phyloP scores from a whole-genome alignment of 2,113 vertebrate genomes.

The Oreochromis niloticus region DNA sequence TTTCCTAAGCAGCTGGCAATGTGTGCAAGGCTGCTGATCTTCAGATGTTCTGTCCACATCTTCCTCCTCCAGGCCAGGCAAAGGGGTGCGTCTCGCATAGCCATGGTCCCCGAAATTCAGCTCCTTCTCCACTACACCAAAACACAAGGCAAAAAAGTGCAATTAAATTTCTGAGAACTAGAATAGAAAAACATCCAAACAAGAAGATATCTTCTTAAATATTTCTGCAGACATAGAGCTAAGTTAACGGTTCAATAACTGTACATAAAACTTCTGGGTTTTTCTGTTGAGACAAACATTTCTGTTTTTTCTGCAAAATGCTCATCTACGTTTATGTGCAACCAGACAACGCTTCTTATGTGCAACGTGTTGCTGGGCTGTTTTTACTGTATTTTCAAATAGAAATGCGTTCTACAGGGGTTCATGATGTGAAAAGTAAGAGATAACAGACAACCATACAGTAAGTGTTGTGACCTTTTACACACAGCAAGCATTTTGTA shows the following conservation, averaged over 20 bases:
- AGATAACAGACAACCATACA: background rate
- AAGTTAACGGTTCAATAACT: background rate
- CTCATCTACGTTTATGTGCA: background rate
- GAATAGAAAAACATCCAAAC: background rate
- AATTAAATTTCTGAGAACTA: background rate
- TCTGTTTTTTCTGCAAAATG: background rate
- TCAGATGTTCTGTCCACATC: constrained; percentile 36
- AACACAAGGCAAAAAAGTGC: background rate
- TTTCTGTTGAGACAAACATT: background rate
- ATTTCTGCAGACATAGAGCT: background rate
- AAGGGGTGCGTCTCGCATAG: constrained; percentile 70
- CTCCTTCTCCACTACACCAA: constrained; percentile 65
- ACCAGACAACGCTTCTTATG: background rate
- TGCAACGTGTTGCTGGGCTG: background rate
- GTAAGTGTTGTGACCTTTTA: background rate
- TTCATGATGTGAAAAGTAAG: background rate
- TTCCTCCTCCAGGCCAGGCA: constrained; percentile 58
- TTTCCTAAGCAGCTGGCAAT: constrained; percentile 72
- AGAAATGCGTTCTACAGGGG: background rate
- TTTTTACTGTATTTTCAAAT: background rate
- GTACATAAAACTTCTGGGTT: background rate
- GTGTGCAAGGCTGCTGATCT: constrained; percentile 60
- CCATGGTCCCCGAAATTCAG: constrained; percentile 73
- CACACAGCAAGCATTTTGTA: background rate
- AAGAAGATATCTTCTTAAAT: background rate